phyloP scores from a whole-genome alignment of 2,797 vertebrate genomes.

The Columba guinea region DNA sequence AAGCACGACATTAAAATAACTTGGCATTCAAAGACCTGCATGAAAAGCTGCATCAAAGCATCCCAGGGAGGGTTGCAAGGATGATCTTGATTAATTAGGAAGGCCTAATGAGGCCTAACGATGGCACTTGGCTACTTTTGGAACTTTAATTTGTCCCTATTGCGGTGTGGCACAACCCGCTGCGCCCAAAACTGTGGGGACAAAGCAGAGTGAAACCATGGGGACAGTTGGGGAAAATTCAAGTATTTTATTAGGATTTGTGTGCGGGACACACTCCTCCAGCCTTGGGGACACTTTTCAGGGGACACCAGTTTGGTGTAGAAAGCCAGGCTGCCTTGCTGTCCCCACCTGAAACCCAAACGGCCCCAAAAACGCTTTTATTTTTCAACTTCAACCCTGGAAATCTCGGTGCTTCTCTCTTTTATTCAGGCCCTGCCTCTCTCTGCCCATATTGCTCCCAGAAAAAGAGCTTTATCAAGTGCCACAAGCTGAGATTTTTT shows the following conservation, averaged over 20 bases:
- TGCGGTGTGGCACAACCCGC: rapidly evolving
- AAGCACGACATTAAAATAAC: neutral
- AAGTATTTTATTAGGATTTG: no score
- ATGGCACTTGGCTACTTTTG: neutral
- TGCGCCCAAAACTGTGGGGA: no score
- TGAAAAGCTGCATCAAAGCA: neutral
- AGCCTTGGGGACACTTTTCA: neutral
- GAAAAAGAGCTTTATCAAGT: conserved; percentile 36
- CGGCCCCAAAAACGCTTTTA: neutral
- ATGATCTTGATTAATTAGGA: neutral
- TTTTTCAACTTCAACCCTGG: neutral
- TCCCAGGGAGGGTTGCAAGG: neutral
- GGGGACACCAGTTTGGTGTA: neutral
- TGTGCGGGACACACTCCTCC: rapidly evolving
- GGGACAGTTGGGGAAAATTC: no score
- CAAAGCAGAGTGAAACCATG: no score
- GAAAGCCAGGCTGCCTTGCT: neutral
- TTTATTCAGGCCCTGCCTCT: conserved; percentile 3
- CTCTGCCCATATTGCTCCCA: neutral
- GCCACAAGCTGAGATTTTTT: conserved; percentile 29
- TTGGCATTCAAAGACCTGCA: neutral
- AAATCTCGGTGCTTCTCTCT: neutral
- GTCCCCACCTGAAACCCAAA: neutral
- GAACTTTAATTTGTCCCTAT: rapidly evolving
- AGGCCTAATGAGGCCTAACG: neutral